Conservation (phyloP, 2,888 invertebrate species). For the Strigamia crassipes region DNA sequence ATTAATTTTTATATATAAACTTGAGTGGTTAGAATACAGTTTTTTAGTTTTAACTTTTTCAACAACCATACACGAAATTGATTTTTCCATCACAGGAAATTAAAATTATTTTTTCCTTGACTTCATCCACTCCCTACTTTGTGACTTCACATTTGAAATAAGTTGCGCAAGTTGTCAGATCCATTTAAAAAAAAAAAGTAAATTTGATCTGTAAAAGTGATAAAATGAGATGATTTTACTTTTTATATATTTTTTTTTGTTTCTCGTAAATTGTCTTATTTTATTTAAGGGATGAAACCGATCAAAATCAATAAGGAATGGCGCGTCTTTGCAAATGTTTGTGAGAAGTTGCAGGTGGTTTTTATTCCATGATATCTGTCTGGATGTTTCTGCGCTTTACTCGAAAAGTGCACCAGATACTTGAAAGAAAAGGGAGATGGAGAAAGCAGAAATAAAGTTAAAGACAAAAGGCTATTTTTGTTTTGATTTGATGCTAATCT, state of each 20-base stretch:
- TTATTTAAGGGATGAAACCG: conserved; percentile 8
- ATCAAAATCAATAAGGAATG: background rate
- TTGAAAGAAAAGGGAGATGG: background rate
- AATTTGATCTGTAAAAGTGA: conserved; percentile 20
- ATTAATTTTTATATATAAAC: no score
- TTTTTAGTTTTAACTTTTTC: background rate
- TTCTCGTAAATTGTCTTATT: background rate
- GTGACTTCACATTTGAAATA: background rate
- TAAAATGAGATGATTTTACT: background rate
- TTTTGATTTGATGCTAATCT: conserved; percentile 5
- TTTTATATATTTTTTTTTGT: background rate
- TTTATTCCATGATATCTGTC: conserved; percentile 15
- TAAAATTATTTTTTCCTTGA: conserved; percentile 25
- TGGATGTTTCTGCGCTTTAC: background rate
- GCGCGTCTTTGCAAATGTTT: background rate
- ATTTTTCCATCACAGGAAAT: conserved; percentile 36
- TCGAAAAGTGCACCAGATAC: background rate
- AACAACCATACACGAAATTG: background rate
- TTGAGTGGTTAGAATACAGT: no score
- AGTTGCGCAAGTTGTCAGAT: conserved; percentile 15
- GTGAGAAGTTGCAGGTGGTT: conserved; percentile 40
- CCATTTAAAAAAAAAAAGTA: conserved; percentile 7
- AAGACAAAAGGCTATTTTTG: conserved; percentile 17
- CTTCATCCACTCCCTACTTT: background rate
- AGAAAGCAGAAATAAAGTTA: background rate